phyloP scores from a whole-genome alignment of 2,797 vertebrate genomes.

The Peromyscus aztecus region DNA sequence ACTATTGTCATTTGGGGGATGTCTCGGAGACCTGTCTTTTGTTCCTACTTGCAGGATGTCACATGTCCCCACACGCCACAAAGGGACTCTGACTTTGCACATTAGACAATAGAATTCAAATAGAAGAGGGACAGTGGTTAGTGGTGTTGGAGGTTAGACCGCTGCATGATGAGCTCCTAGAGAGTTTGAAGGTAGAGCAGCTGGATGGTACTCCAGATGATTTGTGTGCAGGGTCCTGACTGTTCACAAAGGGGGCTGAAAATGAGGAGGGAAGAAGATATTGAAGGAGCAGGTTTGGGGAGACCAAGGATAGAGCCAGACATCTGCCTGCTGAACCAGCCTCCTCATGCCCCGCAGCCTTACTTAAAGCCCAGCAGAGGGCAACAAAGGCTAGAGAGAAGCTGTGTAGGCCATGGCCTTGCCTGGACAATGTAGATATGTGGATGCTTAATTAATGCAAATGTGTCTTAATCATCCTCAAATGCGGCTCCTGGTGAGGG shows the following conservation, averaged over 20 bases:
- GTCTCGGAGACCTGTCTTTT: neutral
- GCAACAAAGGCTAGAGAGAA: neutral
- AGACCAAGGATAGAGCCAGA: neutral
- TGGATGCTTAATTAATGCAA: slow-evolving; percentile 51
- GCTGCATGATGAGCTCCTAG: neutral
- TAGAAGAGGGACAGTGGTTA: neutral
- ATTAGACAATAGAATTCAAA: neutral
- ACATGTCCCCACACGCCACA: neutral
- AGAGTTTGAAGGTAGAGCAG: neutral
- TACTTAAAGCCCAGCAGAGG: neutral
- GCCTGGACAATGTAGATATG: neutral
- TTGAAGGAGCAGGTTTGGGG: no score
- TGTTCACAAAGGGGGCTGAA: neutral
- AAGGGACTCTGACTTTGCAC: neutral
- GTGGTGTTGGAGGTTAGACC: no score
- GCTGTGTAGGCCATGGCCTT: neutral
- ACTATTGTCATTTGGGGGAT: rapidly evolving
- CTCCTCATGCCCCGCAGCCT: neutral
- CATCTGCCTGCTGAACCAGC: neutral
- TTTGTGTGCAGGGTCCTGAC: neutral
- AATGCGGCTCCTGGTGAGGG: neutral
- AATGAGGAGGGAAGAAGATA: rapidly evolving
- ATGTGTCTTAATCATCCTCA: slow-evolving; percentile 56
- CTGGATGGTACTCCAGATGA: neutral
- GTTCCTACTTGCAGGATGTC: neutral